A percentile compares a stretch with the other conserved stretches of the same genome.
phyloP scores from a whole-genome alignment of 2,888 invertebrate genomes.

The Cheilosia urbana region DNA sequence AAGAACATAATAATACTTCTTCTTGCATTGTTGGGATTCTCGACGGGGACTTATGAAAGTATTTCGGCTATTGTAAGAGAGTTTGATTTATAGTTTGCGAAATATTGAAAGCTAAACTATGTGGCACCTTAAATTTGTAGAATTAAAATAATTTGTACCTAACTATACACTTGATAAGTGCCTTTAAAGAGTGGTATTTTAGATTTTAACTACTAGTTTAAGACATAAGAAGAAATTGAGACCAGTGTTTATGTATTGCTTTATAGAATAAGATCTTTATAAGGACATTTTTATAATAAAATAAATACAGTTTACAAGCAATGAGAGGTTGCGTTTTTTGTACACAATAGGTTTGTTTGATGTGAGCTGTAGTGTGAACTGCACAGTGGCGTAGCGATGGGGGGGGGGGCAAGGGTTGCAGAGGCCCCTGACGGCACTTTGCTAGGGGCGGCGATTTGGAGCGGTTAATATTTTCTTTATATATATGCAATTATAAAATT shows the following conservation, averaged over 20 bases:
- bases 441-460: too few species aligned
- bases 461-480: too few species aligned
- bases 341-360: too few species aligned
- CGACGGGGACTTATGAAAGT: constrained; percentile 91
- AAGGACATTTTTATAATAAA: constrained; percentile 21
- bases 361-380: too few species aligned
- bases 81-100: constrained; percentile 56
- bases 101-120: neutral
- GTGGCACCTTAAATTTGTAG: constrained; percentile 40
- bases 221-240: constrained; percentile 16
- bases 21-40: constrained; percentile 88
- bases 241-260: constrained; percentile 41
- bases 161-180: constrained; percentile 43
- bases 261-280: constrained; percentile 29
- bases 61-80: constrained; percentile 85
- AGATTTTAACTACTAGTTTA: constrained; percentile 14
- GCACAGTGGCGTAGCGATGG: too few species aligned
- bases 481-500: too few species aligned
- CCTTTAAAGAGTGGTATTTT: constrained; percentile 57
- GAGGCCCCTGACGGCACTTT: too few species aligned
- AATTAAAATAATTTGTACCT: constrained; percentile 39
- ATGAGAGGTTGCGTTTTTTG: neutral
- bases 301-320: constrained; percentile 11
- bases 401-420: too few species aligned
- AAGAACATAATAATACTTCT: constrained; percentile 88